These are phyloP conservation scores for Sardinella longiceps DNA, from an alignment of 2,797 vertebrate genomes.

Conservation along the genomic window DNA sequence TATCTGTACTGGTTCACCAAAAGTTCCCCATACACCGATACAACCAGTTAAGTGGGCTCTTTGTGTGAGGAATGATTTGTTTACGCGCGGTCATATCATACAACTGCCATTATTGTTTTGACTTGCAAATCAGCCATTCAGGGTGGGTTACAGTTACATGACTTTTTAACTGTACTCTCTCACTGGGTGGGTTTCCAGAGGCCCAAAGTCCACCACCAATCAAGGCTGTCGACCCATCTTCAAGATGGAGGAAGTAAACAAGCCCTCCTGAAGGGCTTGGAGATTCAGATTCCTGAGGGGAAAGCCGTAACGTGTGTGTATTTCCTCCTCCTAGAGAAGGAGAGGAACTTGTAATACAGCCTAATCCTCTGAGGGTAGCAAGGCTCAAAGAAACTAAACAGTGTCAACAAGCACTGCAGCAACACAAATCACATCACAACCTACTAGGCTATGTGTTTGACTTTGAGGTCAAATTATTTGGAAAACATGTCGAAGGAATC, in stretches of 20 bases:
- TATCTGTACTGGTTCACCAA: not conserved
- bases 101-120: slow-evolving; percentile 34
- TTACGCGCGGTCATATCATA: slow-evolving; percentile 53
- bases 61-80: slow-evolving; percentile 46
- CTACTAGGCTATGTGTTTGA: not conserved
- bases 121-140: slow-evolving; percentile 49
- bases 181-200: not conserved
- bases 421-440: too few species aligned
- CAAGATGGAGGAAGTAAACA: not conserved
- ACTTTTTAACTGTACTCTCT: not conserved
- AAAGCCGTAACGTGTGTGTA: not conserved
- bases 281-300: not conserved
- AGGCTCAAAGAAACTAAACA: not conserved
- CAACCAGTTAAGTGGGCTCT: slow-evolving; percentile 10
- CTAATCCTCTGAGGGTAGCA: not conserved
- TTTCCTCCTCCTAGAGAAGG: not conserved
- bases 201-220: too few species aligned
- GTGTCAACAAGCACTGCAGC: not conserved
- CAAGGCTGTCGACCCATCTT: slow-evolving; percentile 41
- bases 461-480: not conserved
- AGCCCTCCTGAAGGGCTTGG: not conserved
- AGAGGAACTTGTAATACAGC: not conserved
- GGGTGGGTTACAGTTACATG: not conserved
- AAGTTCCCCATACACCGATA: not conserved
- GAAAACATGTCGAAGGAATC: not conserved